phyloP scores from a whole-genome alignment of 2,113 vertebrate genomes.

The Petromus typicus region DNA sequence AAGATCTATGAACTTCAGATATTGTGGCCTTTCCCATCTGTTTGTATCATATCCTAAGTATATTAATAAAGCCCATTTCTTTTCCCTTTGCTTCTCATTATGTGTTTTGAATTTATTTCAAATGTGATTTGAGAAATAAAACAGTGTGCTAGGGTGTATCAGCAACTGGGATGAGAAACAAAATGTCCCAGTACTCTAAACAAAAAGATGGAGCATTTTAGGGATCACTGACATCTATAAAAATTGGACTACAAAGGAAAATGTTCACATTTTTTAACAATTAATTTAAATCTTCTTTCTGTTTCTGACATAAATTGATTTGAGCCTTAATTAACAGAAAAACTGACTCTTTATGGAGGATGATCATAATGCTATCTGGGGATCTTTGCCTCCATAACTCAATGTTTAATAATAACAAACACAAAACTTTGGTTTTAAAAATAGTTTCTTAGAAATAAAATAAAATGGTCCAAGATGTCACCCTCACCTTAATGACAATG shows the following conservation, averaged over 20 bases:
- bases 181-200: background rate
- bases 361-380: background rate
- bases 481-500: background rate
- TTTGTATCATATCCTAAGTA: background rate
- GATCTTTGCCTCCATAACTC: background rate
- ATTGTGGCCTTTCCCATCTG: background rate
- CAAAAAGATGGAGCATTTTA: background rate
- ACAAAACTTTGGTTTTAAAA: background rate
- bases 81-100: background rate
- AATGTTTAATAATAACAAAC: conserved; percentile 22
- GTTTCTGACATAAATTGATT: background rate
- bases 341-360: background rate
- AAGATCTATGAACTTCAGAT: background rate
- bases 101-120: background rate
- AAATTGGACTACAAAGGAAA: background rate
- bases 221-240: background rate
- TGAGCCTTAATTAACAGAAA: background rate
- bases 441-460: conserved; percentile 34
- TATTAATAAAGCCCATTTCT: background rate
- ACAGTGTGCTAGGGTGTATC: background rate
- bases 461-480: background rate
- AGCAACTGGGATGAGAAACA: background rate
- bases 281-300: background rate
- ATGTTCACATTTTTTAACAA: background rate
- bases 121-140: background rate